Percentiles rank a stretch among this genome's conserved stretches.
These are phyloP conservation scores for Clarias gariepinus DNA, from an alignment of 2,113 vertebrate species.

Conservation along the genomic window DNA sequence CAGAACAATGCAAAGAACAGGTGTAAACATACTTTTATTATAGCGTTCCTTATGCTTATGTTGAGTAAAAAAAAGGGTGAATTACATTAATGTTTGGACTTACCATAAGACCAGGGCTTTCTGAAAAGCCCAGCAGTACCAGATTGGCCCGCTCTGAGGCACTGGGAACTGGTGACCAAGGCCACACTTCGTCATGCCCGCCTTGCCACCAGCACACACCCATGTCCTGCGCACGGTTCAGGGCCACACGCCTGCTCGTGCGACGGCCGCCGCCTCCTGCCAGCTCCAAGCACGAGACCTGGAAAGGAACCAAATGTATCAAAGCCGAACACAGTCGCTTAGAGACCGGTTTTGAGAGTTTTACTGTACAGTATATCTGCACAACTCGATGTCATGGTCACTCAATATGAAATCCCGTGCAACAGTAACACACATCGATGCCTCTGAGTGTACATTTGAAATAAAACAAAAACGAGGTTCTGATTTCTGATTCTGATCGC, in stretches of 20 bases:
- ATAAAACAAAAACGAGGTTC: not conserved
- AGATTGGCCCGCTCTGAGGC: conserved; percentile 83
- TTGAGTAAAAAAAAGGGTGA: not conserved
- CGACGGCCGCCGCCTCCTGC: conserved; percentile 72
- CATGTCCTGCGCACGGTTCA: conserved; percentile 81
- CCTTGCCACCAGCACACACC: conserved; percentile 89
- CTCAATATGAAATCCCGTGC: not conserved
- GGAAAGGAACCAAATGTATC: conserved; percentile 23
- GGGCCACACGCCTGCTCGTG: conserved; percentile 71
- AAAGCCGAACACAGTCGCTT: not conserved
- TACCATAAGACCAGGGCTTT: conserved; percentile 84
- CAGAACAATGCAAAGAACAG: too few relatives aligned
- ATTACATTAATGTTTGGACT: conserved; percentile 29
- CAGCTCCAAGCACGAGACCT: conserved; percentile 83
- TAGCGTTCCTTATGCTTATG: not conserved
- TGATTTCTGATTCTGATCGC: not conserved
- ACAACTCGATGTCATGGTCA: not conserved
- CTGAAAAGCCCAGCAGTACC: conserved; percentile 78
- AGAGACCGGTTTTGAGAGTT: too few relatives aligned
- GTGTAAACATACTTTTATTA: not conserved
- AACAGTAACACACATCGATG: too few relatives aligned
- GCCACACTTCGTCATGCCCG: conserved; percentile 78
- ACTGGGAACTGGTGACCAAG: conserved; percentile 82
- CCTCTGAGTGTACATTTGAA: not conserved
- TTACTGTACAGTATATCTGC: not conserved